Base-by-base conservation (phyloP, 2,888 invertebrate genomes). In the Eupeodes luniger region DNA sequence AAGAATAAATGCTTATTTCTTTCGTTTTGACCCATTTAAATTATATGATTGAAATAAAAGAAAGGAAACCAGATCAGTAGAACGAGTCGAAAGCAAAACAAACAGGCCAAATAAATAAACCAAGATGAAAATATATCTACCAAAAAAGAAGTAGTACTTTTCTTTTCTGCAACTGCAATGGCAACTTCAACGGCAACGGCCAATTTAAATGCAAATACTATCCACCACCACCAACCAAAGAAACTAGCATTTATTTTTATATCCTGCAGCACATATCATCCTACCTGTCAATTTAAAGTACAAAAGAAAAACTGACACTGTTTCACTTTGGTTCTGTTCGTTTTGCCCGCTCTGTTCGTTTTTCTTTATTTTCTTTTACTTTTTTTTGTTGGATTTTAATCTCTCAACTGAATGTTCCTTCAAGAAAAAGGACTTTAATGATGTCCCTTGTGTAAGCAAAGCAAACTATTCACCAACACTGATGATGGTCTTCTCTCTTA, bases 191-290 rank as follows among this genome's bases (percentile, higher is more conserved):
- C 27, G 27, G 27, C 27, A 59, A 66, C 59, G 62, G 74, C 64
- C 88, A 88, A 88, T 88, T 88, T 81, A 81, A 85, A 85, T 85
- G 88, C 88, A 88, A 88, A 88, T 88, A 84, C 81, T 76, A 72
- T 40, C 40, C 40, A 57, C 19, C 70, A 27, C 3, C 27, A 27
- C 27, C 27, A 27, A 27, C 27, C 27, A 27, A 27, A 27, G 40
- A 40, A 66, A 47, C 59, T 70, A 66, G 78, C 69, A 75, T 74
- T 81, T 27, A 27, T 27, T 27, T 27, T 27, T 27, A 27, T 75
- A 78, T 77, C 81, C 85, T 84, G 62, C 78, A 84, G 80, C 80
- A 81, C 72, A 10, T n/a, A 59, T 47, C 72, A 61, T 76, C 75
- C 79, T 76, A 76, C 72, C 88, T 88, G 85, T 85, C 88, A 88